Evolutionary conservation across 1,140 invertebrate genomes (phyloP).

Genomic region (Brachionus sp.): DNA sequence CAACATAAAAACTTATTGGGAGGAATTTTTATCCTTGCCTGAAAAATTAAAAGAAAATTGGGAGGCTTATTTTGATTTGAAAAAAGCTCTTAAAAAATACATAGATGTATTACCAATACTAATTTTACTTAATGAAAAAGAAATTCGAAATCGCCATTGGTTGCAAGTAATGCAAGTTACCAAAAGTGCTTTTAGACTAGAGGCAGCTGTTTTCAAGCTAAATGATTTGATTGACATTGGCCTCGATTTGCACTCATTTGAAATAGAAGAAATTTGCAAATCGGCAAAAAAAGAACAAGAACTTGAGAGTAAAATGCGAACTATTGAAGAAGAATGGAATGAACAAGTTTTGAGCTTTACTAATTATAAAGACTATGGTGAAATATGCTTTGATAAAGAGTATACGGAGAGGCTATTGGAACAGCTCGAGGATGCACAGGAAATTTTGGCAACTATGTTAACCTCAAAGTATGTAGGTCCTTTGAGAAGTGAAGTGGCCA

Average conservation of each 20-base stretch:
- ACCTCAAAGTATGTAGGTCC: conserved; percentile 52
- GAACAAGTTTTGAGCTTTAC: conserved; percentile 60
- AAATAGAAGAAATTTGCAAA: conserved; percentile 58
- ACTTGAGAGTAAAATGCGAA: conserved; percentile 57
- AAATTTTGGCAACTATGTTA: conserved; percentile 49
- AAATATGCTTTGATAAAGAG: conserved; percentile 55
- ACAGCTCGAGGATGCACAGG: conserved; percentile 59
- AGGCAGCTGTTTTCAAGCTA: conserved; percentile 58
- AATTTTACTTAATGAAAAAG: conserved; percentile 45
- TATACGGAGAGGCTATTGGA: conserved; percentile 57
- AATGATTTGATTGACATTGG: conserved; percentile 58
- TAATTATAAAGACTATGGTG: conserved; percentile 57
- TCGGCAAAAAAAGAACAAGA: conserved; percentile 57
- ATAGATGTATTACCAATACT: conserved; percentile 17
- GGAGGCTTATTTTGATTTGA: conserved; percentile 28
- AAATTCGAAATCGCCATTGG: conserved; percentile 61
- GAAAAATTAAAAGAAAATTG: conserved; percentile 42
- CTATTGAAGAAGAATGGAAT: conserved; percentile 61
- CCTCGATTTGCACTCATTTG: conserved; percentile 56
- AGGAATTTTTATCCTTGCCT: conserved; percentile 30
- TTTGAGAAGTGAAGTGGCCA: conserved; percentile 57
- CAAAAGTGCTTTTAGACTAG: conserved; percentile 57
- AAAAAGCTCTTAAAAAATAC: conserved; percentile 35
- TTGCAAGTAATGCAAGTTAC: conserved; percentile 59
- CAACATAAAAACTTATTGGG: neutral